Percentiles rank a stretch among this genome's conserved stretches.
phyloP scores from a whole-genome alignment of 2,888 invertebrate species.

The Amiota minor region DNA sequence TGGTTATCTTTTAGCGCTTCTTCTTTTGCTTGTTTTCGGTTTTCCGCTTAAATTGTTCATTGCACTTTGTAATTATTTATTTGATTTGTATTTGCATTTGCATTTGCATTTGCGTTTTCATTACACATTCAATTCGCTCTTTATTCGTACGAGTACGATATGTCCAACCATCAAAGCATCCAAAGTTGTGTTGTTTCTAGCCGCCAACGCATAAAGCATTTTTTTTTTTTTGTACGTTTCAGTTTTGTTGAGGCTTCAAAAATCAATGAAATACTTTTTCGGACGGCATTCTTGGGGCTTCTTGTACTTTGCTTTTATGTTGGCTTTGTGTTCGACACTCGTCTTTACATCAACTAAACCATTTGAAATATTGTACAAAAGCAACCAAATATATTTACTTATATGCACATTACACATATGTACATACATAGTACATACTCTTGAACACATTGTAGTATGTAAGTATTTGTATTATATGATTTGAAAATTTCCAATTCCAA shows the following conservation, averaged over 20 bases:
- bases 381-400: too few relatives aligned
- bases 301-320: constrained; percentile 58
- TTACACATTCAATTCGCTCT: background rate
- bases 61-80: constrained; percentile 7
- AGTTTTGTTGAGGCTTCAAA: constrained; percentile 67
- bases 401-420: too few relatives aligned
- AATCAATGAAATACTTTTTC: constrained; percentile 72
- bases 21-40: constrained; percentile 28
- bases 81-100: constrained; percentile 18
- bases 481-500: background rate
- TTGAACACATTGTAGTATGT: too few relatives aligned
- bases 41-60: background rate
- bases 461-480: constrained; percentile 1
- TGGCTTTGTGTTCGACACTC: constrained; percentile 31
- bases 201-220: constrained; percentile 11
- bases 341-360: constrained; percentile 26
- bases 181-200: constrained; percentile 36
- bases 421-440: too few relatives aligned
- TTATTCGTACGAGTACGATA: too few relatives aligned
- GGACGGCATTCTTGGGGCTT: constrained; percentile 70
- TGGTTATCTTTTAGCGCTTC: constrained; percentile 33
- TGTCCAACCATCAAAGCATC: too few relatives aligned
- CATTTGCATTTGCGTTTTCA: constrained; percentile 15
- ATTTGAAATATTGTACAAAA: too few relatives aligned
- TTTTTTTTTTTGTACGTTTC: constrained; percentile 20